Evolutionary conservation across 1,140 invertebrate genomes (phyloP), one percentile per base, ranked within the genome.

Genomic region (Penaeus vannamei): DNA sequence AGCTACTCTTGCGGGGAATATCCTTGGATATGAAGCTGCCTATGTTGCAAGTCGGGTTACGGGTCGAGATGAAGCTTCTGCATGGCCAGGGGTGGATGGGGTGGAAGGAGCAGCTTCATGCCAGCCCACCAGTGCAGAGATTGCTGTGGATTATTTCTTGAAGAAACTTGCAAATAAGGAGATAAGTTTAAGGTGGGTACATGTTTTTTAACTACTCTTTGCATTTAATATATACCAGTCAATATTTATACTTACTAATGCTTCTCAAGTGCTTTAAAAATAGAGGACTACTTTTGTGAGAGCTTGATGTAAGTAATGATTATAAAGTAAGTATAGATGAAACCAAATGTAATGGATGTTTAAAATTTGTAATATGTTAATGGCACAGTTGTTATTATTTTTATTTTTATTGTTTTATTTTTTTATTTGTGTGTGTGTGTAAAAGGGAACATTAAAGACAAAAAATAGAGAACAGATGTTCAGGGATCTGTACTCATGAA

Each of bases 141-240:
- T 94, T 60, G 94, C 94, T 7, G 94, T 95, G 8, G 94, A 94
- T 90, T 94, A 94, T 91, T 94, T 94, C 90, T 91, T 94, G 26
- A 94, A 94, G 91, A 94, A 94, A 53, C 90, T 95, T 53, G 94
- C 93, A 0, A 93, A 93, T 62, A 91, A 91, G 32, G 92, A 92
- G 61, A 90, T 91, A 22, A 89, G 88, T 53, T 66, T 90, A 32
- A 90, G 90, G 87, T 90, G 61, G 60, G 62, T 61, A n/a, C 29
- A n/a, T 62, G 2, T n/a, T 42, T 7, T 46, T 53, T 46, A 62
- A 14, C 14, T 53, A 14, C 10, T 14, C 53, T 53, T 53, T 53
- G 14, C 53, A 17, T 17, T 53, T 53, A 10, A 46, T 53, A 53
- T 53, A 53, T 17, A 53, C 53, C 53, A 14, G 53, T 53, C 10